phyloP scores from a whole-genome alignment of 2,888 invertebrate genomes.

The Polyommatus icarus region DNA sequence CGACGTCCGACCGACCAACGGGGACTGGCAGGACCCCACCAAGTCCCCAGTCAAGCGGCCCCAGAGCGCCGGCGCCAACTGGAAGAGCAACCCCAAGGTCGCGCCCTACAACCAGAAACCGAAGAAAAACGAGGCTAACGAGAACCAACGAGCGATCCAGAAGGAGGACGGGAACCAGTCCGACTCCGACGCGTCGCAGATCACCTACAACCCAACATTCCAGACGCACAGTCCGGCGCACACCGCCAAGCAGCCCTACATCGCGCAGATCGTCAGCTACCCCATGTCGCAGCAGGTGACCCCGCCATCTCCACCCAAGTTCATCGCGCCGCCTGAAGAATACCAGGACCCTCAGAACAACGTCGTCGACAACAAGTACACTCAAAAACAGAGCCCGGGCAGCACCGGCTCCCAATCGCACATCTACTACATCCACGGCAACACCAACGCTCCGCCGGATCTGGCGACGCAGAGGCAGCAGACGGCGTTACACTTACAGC shows the following conservation, averaged over 20 bases:
- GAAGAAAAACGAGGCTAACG: slow-evolving; percentile 64
- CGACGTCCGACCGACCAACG: slow-evolving; percentile 62
- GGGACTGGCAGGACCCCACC: slow-evolving; percentile 67
- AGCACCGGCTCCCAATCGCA: slow-evolving; percentile 57
- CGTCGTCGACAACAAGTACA: slow-evolving; percentile 56
- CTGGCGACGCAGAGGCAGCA: slow-evolving; percentile 72
- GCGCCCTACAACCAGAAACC: slow-evolving; percentile 66
- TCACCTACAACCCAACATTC: slow-evolving; percentile 77
- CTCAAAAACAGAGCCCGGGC: slow-evolving; percentile 47
- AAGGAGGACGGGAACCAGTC: slow-evolving; percentile 53
- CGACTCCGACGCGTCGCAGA: slow-evolving; percentile 63
- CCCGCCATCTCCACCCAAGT: slow-evolving; percentile 70
- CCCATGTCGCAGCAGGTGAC: slow-evolving; percentile 74
- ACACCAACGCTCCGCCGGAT: slow-evolving; percentile 59
- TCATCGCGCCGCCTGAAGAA: slow-evolving; percentile 73
- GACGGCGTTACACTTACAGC: slow-evolving; percentile 73
- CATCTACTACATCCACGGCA: slow-evolving; percentile 74
- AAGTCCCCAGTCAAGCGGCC: slow-evolving; percentile 73
- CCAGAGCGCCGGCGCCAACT: slow-evolving; percentile 68
- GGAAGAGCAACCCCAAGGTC: slow-evolving; percentile 73
- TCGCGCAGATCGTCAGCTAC: slow-evolving; percentile 73
- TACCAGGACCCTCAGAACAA: slow-evolving; percentile 74
- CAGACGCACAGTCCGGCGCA: slow-evolving; percentile 77
- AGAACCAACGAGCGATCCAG: slow-evolving; percentile 56
- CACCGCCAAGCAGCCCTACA: slow-evolving; percentile 71